Evolutionary conservation across 1,140 invertebrate species (phyloP).

Genomic region (Hylyphantes graminicola): DNA sequence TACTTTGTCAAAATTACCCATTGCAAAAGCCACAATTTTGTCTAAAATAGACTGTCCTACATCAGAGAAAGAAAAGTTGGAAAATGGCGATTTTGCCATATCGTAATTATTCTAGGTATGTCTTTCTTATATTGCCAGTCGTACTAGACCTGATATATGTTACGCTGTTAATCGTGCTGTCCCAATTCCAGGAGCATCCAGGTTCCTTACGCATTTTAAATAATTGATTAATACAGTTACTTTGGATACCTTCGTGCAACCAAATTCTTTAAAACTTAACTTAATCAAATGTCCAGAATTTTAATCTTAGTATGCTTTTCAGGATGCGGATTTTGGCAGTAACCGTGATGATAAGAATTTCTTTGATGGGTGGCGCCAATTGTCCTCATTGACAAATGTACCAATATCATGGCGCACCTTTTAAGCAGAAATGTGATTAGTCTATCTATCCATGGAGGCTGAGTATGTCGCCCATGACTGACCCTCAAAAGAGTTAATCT

Average conservation of each 20-base stretch:
- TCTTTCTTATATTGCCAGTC: too few species aligned
- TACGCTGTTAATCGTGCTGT: background rate
- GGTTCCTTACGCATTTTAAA: background rate
- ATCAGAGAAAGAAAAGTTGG: background rate
- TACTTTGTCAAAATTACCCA: background rate
- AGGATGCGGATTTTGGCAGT: too few species aligned
- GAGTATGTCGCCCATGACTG: background rate
- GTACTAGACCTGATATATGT: too few species aligned
- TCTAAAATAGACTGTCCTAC: background rate
- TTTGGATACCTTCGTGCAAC: background rate
- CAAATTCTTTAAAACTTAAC: too few species aligned
- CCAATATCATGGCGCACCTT: background rate
- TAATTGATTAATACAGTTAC: background rate
- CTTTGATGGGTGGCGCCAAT: background rate
- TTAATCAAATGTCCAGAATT: too few species aligned
- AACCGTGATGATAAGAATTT: background rate
- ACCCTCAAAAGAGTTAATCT: background rate
- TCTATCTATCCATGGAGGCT: background rate
- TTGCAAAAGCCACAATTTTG: background rate
- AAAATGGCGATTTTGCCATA: too few species aligned
- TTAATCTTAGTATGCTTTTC: too few species aligned
- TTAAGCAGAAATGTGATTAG: background rate
- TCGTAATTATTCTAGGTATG: too few species aligned
- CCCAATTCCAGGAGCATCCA: background rate
- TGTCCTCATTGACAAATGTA: background rate